Base-by-base conservation (phyloP, 1,140 invertebrate genomes). In the Dinoponera quadriceps region DNA sequence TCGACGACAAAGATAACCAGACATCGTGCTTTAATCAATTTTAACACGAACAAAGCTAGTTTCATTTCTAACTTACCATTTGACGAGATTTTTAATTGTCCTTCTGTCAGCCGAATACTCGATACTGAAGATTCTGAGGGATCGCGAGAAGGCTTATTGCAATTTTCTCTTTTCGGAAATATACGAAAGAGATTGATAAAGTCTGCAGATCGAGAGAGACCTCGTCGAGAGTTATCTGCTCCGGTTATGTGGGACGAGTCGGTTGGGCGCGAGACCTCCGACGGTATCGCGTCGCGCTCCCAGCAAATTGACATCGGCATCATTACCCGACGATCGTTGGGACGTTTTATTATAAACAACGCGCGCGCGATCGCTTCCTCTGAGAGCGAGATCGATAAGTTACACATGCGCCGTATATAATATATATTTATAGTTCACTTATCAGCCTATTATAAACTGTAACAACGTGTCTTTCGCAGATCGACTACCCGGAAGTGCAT, bases 401-500 rank as follows among this genome's bases (percentile, higher is more conserved):
- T 48, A 5, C 44, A 5, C 44, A 33, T 13, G 59, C 44, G 38
- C 25, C 55, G 29, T 16, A 20, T 13, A 65, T 22, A 65, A n/a
- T 7, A 77, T 68, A 69, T 57, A 80, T 80, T 80, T 69, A 80
- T 80, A 57, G n/a, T n/a, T 54, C 20, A 54, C 9, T 65, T 68
- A 9, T 73, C 9, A 38, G 20, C 22, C 54, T 33, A 29, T 59
- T 60, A 29, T 57, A 69, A 60, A 69, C 11, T 13, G 13, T 11
- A 44, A 44, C 11, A 11, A 49, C 11, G 55, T 55, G n/a, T 83
- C 88, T 71, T 90, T 96, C 95, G 66, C 95, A 97, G 97, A 97
- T 97, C 93, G 97, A 97, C 92, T 97, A 97, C 93, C 96, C 97
- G 84, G 97, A 97, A 95, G 95, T 96, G 57, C 95, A 96, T 90